A percentile compares a stretch with the other conserved stretches of the same genome.
Conservation (phyloP, 2,888 invertebrate genomes). For the Latrodectus elegans region DNA sequence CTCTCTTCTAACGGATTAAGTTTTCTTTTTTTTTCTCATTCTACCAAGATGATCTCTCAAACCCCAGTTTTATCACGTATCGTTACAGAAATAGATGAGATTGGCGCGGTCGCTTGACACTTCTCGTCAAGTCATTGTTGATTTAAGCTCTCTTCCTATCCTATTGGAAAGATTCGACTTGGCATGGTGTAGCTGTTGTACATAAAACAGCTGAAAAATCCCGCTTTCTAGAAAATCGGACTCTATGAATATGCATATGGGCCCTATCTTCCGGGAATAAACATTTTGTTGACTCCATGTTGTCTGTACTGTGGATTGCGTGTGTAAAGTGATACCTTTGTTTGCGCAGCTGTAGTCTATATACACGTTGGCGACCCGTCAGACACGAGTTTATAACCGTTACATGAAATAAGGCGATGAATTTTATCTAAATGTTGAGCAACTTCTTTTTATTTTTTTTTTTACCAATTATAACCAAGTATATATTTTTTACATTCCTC, state of each 20-base stretch:
- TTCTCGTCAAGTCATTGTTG: conserved; percentile 48
- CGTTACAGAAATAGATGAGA: conserved; percentile 40
- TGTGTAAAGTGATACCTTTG: not conserved
- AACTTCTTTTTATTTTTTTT: no score
- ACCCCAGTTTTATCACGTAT: conserved; percentile 56
- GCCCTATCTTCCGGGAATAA: not conserved
- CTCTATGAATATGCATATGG: not conserved
- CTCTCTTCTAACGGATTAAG: conserved; percentile 20
- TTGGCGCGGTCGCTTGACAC: conserved; percentile 41
- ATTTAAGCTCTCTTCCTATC: conserved; percentile 13
- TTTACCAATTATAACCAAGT: no score
- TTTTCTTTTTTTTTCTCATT: not conserved
- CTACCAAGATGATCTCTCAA: conserved; percentile 18
- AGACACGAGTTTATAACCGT: no score
- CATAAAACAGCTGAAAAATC: conserved; percentile 5
- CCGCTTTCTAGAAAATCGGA: not conserved
- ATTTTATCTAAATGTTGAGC: no score
- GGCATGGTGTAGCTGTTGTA: conserved; percentile 1
- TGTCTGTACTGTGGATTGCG: not conserved
- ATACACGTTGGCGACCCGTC: not conserved
- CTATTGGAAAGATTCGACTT: not conserved
- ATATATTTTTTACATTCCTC: no score
- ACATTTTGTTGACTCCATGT: not conserved
- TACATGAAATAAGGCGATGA: no score
- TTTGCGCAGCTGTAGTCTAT: conserved; percentile 2